Conservation (phyloP, 2,888 invertebrate species). For the Calameuta pallipes region DNA sequence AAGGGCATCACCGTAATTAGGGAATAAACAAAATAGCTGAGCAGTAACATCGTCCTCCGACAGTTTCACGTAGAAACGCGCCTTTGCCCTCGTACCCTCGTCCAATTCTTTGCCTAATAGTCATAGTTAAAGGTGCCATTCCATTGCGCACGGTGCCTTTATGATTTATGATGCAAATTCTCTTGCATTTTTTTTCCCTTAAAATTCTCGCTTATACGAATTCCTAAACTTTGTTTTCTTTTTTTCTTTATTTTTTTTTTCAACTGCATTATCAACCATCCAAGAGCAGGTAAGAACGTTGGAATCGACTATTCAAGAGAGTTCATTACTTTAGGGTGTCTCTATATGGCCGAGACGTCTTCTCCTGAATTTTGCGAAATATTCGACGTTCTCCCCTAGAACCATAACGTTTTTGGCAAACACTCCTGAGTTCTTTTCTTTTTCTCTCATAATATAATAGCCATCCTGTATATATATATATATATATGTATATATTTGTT, state of each 20-base stretch:
- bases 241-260: not conserved
- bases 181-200: not conserved
- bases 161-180: not conserved
- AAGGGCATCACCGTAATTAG: constrained; percentile 5
- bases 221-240: not conserved
- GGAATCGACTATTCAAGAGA: not conserved
- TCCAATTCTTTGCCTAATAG: not conserved
- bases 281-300: not conserved
- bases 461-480: not conserved
- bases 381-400: not conserved
- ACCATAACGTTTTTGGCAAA: constrained; percentile 8
- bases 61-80: not conserved
- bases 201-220: not conserved
- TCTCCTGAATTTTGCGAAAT: not conserved
- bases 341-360: not conserved
- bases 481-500: not conserved
- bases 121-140: not conserved
- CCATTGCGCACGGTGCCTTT: not conserved
- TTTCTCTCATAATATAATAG: not conserved
- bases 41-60: not conserved
- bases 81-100: not conserved
- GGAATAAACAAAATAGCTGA: constrained; percentile 3
- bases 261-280: not conserved
- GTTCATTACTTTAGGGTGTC: not conserved
- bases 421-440: too few species aligned